phyloP scores from a whole-genome alignment of 2,113 vertebrate genomes.

The Acrocephalus kingi region DNA sequence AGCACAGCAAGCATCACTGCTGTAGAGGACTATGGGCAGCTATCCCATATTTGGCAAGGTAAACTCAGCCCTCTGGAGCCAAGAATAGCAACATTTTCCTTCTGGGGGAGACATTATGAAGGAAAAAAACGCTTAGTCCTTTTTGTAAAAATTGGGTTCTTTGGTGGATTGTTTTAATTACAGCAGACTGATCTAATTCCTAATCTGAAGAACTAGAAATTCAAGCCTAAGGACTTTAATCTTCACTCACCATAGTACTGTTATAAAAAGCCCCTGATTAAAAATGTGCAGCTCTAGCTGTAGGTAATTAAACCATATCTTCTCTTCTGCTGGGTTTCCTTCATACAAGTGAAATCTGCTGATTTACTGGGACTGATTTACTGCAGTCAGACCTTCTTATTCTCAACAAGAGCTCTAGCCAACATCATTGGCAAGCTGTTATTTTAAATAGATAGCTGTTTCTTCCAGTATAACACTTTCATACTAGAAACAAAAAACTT shows the following conservation, averaged over 20 bases:
- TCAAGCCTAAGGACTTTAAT: not conserved
- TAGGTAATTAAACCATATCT: not conserved
- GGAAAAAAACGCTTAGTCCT: fast-evolving
- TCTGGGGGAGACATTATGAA: not conserved
- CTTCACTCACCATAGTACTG: not conserved
- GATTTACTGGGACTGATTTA: not conserved
- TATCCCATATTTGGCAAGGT: not conserved
- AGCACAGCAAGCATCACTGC: not conserved
- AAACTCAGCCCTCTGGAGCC: not conserved
- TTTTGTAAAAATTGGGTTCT: not conserved
- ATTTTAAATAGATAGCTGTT: not conserved
- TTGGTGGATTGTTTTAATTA: not conserved
- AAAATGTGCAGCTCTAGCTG: fast-evolving
- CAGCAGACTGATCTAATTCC: not conserved
- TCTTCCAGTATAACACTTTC: not conserved
- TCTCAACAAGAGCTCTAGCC: not conserved
- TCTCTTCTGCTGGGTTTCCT: not conserved
- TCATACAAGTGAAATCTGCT: not conserved
- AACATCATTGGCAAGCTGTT: not conserved
- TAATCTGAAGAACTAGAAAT: not conserved
- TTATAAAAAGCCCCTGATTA: not conserved
- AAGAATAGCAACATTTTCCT: not conserved
- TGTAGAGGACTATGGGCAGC: not conserved
- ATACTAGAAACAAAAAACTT: not conserved
- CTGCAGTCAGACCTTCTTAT: not conserved